Percentiles rank a stretch among this genome's conserved stretches.
phyloP scores from a whole-genome alignment of 2,888 invertebrate genomes.

The Drosophila setosimentum region DNA sequence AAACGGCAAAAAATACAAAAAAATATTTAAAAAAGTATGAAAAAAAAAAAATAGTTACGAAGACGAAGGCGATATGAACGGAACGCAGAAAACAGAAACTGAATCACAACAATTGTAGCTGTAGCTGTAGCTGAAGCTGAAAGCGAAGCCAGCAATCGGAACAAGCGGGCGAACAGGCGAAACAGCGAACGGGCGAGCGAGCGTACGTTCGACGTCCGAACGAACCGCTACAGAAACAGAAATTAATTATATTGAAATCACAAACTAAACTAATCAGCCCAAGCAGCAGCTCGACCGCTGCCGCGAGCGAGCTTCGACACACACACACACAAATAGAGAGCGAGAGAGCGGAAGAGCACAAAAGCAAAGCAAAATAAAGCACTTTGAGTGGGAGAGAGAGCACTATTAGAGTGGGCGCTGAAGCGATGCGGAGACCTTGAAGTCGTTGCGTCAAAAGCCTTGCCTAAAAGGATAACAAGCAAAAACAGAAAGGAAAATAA shows the following conservation, averaged over 20 bases:
- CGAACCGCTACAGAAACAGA: constrained; percentile 78
- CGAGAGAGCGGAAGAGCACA: constrained; percentile 6
- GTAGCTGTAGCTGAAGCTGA: constrained; percentile 19
- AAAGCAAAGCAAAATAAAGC: constrained; percentile 12
- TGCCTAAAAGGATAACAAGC: constrained; percentile 50
- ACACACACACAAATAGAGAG: constrained; percentile 3
- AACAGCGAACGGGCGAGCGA: constrained; percentile 34
- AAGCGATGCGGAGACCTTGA: constrained; percentile 43
- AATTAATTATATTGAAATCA: constrained; percentile 80
- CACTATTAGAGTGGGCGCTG: constrained; percentile 15
- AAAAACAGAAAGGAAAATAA: background rate
- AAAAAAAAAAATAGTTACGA: constrained; percentile 11
- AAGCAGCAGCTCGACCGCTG: constrained; percentile 47
- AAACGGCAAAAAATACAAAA: constrained; percentile 7
- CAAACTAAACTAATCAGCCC: constrained; percentile 79
- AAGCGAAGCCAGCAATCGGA: constrained; percentile 32
- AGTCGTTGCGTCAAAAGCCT: constrained; percentile 31
- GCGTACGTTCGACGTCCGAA: constrained; percentile 71
- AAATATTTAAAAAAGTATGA: background rate
- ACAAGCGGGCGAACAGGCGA: constrained; percentile 26
- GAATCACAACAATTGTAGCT: constrained; percentile 43
- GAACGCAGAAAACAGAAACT: constrained; percentile 57
- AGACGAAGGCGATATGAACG: constrained; percentile 36
- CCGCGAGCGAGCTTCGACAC: constrained; percentile 50
- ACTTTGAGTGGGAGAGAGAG: constrained; percentile 25